Base-by-base conservation (phyloP, 2,888 invertebrate species). In the Chloromyia formosa region DNA sequence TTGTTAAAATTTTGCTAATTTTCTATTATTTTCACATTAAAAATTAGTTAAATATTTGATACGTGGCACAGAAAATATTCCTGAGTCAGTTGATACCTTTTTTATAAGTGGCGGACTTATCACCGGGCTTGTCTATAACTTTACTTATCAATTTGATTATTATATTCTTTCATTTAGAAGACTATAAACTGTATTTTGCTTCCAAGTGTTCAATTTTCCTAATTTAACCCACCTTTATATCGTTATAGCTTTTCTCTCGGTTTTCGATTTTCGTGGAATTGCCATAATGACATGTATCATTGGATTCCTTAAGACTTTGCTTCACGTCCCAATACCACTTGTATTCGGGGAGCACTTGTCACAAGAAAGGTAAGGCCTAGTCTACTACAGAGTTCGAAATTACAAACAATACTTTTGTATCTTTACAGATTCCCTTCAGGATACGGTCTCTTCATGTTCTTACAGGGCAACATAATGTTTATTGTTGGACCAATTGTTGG, bases 401-500 rank as follows among this genome's bases (percentile, higher is more conserved):
- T n/a, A n/a, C n/a, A n/a, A n/a, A n/a, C 10, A 58, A 54, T 58
- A 35, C 7, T 22, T 4, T 53, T 27, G 49, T 74, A 22, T 49
- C 22, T 49, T 75, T 74, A 0, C 64, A 85, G 90, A 79, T 93
- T 92, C 80, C 89, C 92, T 7, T 91, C 91, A 0, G 93, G 93
- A 0, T 88, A 92, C 79, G 91, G 93, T 0, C 83, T 93, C 54
- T 92, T 90, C 80, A 92, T 92, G 82, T 88, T 93, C 23, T 89
- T 93, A 75, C 91, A 90, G 77, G 93, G 93, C 0, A 85, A 89
- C 27, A 86, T 91, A 4, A 90, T 90, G 83, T 87, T 92, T 42
- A 79, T 90, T n/a, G 88, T 91, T 74, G 92, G 92, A 66, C 91
- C 91, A 1, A 81, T 92, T 74, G 89, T 91, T 79, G 92, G 93